These are phyloP conservation scores for Tyrophagus putrescentiae DNA, from an alignment of 1,140 invertebrate species.

Conservation along the genomic window DNA sequence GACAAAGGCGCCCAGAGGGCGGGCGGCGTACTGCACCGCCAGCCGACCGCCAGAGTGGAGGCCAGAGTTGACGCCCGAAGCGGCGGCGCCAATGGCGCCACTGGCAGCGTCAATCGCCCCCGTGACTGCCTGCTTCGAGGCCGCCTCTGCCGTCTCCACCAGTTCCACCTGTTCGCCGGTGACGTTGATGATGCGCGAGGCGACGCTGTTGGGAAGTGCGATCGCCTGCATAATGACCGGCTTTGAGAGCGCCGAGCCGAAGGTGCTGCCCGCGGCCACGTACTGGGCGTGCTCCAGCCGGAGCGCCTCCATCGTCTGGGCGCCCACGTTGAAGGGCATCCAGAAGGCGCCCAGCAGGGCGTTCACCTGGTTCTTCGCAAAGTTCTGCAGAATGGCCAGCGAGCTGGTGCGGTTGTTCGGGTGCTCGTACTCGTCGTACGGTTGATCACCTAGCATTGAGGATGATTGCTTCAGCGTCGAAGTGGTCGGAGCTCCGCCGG, in stretches of 20 bases:
- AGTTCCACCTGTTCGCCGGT: background rate
- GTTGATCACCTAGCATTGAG: no score
- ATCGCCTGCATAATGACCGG: conserved; percentile 5
- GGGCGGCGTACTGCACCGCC: background rate
- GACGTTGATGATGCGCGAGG: background rate
- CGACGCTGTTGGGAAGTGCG: background rate
- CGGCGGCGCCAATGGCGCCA: background rate
- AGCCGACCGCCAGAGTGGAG: background rate
- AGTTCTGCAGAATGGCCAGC: background rate
- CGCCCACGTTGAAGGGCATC: conserved; percentile 8
- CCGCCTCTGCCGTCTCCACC: background rate
- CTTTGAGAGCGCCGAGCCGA: conserved; percentile 5
- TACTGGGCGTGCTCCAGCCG: background rate
- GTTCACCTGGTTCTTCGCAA: conserved; percentile 2
- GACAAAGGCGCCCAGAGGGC: conserved; percentile 7
- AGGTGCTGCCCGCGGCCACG: background rate
- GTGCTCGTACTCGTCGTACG: background rate
- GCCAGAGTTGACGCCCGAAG: background rate
- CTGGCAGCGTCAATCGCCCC: background rate
- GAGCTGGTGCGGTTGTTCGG: background rate
- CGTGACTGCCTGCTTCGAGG: background rate
- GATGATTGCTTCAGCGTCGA: no score
- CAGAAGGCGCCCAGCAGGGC: background rate
- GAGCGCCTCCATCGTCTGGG: background rate
- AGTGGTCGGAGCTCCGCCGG: no score